These are phyloP conservation scores for Syngnathus typhle DNA, from an alignment of 2,113 vertebrate species.

Conservation along the genomic window DNA sequence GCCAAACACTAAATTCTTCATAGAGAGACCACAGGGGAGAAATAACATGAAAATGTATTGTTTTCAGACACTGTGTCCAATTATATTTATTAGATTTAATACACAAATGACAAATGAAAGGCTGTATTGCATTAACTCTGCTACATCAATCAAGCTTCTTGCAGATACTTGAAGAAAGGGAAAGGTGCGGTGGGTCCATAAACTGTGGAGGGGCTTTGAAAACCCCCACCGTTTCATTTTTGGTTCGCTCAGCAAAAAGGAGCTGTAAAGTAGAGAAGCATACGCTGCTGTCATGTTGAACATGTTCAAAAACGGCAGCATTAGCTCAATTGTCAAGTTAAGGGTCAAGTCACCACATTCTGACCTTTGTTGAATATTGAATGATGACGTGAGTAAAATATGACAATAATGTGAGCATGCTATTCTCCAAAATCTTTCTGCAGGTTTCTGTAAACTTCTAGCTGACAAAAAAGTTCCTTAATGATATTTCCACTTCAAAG, in stretches of 20 bases:
- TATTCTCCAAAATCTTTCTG: neutral
- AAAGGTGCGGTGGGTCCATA: neutral
- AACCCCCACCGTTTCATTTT: neutral
- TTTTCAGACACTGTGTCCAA: slow-evolving; percentile 6
- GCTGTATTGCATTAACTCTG: neutral
- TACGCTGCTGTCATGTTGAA: neutral
- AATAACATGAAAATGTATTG: neutral
- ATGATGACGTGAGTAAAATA: neutral
- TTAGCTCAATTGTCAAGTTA: neutral
- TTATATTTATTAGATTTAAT: slow-evolving; percentile 18
- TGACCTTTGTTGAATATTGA: neutral
- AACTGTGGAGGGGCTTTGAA: slow-evolving; percentile 2
- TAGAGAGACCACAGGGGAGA: neutral
- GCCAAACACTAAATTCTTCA: slow-evolving; percentile 3
- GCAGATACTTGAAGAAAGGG: neutral
- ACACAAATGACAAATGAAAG: neutral
- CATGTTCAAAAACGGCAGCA: neutral
- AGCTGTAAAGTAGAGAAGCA: neutral
- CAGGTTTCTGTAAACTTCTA: neutral
- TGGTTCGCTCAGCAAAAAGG: neutral
- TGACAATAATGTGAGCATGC: neutral
- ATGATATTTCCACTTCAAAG: neutral
- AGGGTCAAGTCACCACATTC: neutral
- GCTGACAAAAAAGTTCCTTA: neutral
- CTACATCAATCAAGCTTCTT: neutral